Evolutionary conservation across 37 sponge, comb jelly and placozoan genomes (phyloP).

Genomic region (Crambe crambe): DNA sequence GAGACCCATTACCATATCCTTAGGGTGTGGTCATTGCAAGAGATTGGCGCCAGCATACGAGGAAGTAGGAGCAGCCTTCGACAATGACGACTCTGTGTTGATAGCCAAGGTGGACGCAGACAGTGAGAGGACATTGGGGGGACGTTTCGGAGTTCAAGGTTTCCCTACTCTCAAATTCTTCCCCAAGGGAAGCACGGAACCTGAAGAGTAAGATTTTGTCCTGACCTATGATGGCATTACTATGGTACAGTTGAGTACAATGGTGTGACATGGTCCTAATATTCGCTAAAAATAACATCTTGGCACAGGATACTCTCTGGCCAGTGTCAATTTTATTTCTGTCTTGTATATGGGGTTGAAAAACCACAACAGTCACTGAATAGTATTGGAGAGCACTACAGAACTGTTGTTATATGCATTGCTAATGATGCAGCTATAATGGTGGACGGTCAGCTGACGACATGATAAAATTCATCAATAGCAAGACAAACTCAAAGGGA

Average conservation of each 20-base stretch:
- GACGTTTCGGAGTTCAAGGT: constrained; percentile 86
- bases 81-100: constrained; percentile 61
- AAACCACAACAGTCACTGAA: too few species aligned
- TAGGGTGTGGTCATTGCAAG: constrained; percentile 99
- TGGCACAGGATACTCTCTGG: too few species aligned
- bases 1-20: too few species aligned
- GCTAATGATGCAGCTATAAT: constrained; percentile 88
- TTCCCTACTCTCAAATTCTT: constrained; percentile 98
- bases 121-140: constrained; percentile 68
- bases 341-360: too few species aligned
- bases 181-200: constrained; percentile 86
- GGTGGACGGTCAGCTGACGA: constrained; percentile 94
- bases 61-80: constrained; percentile 87
- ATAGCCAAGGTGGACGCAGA: constrained; percentile 96
- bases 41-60: constrained; percentile 91
- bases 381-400: too few species aligned
- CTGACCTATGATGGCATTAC: neutral
- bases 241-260: neutral
- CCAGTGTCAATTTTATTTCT: too few species aligned
- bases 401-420: too few species aligned
- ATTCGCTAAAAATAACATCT: too few species aligned
- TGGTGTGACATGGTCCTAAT: neutral
- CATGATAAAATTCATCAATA: constrained; percentile 86
- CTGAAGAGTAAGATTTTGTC: constrained; percentile 76
- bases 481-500: constrained; percentile 40